These are phyloP conservation scores for Diaperis boleti DNA, from an alignment of 2,888 invertebrate species.

Conservation along the genomic window DNA sequence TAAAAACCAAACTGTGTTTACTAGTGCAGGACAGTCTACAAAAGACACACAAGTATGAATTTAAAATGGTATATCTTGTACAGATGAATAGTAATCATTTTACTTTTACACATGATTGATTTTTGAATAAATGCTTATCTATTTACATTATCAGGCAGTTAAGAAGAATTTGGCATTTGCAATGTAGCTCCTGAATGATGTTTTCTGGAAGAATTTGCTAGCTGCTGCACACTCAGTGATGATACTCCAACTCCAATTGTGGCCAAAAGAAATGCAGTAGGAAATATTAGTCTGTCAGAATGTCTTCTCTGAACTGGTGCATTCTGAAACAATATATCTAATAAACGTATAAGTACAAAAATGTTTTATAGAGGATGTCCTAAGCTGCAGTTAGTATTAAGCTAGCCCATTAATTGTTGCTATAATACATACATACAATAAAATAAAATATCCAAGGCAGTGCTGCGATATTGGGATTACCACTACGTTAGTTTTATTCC, in stretches of 20 bases:
- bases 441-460: no score
- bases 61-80: constrained; percentile 61
- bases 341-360: background rate
- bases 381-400: no score
- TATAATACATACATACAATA: no score
- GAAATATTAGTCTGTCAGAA: constrained; percentile 59
- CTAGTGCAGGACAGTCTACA: background rate
- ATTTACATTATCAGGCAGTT: constrained; percentile 17
- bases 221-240: constrained; percentile 62
- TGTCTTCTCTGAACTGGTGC: constrained; percentile 47
- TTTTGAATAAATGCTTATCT: constrained; percentile 22
- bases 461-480: no score
- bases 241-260: constrained; percentile 63
- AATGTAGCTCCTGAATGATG: constrained; percentile 22
- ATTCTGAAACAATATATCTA: constrained; percentile 52
- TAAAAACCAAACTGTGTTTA: no score
- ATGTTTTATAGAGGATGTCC: no score
- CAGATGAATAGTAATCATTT: constrained; percentile 53
- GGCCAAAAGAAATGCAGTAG: constrained; percentile 62
- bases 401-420: no score
- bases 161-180: constrained; percentile 1
- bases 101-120: constrained; percentile 45
- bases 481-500: no score
- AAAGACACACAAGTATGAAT: constrained; percentile 58
- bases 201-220: constrained; percentile 44